A percentile compares a stretch with the other conserved stretches of the same genome.
Conservation (phyloP, 2,888 invertebrate genomes). For the Yponomeuta plumbellus region DNA sequence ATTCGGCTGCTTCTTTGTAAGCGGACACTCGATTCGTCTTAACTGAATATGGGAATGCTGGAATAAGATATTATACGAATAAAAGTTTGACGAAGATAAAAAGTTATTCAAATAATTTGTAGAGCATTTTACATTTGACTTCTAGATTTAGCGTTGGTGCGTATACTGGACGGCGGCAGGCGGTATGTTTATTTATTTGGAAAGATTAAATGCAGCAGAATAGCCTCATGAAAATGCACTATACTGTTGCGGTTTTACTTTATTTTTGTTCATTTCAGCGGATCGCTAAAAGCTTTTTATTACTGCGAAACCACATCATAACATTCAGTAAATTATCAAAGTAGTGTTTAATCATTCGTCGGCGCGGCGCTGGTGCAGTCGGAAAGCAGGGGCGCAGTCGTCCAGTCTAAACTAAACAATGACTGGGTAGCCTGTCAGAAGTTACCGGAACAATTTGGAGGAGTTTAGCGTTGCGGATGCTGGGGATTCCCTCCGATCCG, state of each 20-base stretch:
- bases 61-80: too few relatives aligned
- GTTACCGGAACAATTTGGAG: conserved; percentile 38
- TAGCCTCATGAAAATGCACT: not conserved
- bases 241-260: not conserved
- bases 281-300: not conserved
- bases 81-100: not conserved
- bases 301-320: too few relatives aligned
- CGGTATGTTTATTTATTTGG: not conserved
- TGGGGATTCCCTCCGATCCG: conserved; percentile 29
- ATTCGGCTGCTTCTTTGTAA: not conserved
- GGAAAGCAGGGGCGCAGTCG: not conserved
- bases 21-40: not conserved
- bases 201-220: not conserved
- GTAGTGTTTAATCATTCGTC: too few relatives aligned
- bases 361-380: too few relatives aligned
- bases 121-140: not conserved
- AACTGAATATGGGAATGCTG: not conserved
- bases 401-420: conserved; percentile 37
- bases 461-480: conserved; percentile 28
- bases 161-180: not conserved
- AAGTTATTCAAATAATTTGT: not conserved
- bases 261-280: not conserved
- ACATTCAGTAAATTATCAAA: too few relatives aligned
- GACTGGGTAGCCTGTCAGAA: conserved; percentile 50
- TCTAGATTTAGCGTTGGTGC: not conserved